Evolutionary conservation across 2,888 invertebrate genomes (phyloP), one percentile per base, ranked within the genome.

Genomic region (Dioctria linearis): DNA sequence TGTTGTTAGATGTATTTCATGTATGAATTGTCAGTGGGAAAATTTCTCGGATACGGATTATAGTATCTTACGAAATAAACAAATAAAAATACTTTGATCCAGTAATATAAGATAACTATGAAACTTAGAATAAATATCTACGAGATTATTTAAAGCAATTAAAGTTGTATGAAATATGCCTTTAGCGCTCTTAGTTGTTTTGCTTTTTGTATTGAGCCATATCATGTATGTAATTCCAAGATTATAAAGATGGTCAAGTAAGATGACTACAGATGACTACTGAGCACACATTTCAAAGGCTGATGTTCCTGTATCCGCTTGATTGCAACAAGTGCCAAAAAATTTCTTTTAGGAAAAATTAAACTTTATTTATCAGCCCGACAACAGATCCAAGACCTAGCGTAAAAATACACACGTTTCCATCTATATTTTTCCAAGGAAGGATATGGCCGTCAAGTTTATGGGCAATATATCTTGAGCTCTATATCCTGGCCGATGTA

Each of bases 401-500:
- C n/a, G n/a, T n/a, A n/a, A n/a, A n/a, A 73, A 73, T 73, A 73
- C 73, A 73, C 73, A 73, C 73, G 73, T 73, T 57, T 40, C 37
- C 73, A 57, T 73, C 73, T 73, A 59, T 73, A 73, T 73, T 25
- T 42, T 73, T 57, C 59, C 42, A 42, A 42, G 54, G 43, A 54
- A 13, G 73, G 57, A 73, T 73, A 73, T 78, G 66, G 40, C 40
- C 59, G 43, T 73, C 71, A 82, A 82, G 69, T 82, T 82, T 82
- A 82, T 78, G 76, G 71, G 80, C 80, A 82, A 82, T 82, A 82
- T 82, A 82, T 82, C 81, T 80, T 82, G 78, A 63, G 76, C 79
- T 67, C 73, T 76, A 79, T 82, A 80, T 82, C 76, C 67, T 67
- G 71, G 81, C 76, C 81, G 79, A 82, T 82, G 79, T 82, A 80